A percentile compares a stretch with the other conserved stretches of the same genome.
These are phyloP conservation scores for Odocoileus virginianus DNA, from an alignment of 2,113 vertebrate species.

Conservation along the genomic window DNA sequence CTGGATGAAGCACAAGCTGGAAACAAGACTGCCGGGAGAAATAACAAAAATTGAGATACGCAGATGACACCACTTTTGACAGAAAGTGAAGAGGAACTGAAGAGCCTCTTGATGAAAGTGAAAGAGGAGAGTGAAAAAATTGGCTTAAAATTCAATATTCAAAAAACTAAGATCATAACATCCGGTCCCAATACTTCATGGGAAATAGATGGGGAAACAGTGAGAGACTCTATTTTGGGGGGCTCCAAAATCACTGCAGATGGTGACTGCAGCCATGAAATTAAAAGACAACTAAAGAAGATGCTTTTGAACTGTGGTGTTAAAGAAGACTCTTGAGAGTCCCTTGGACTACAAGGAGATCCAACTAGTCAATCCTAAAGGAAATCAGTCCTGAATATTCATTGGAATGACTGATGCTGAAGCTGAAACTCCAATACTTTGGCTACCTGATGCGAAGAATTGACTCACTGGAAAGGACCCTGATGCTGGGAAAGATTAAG, in stretches of 20 bases:
- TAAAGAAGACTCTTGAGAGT: not conserved
- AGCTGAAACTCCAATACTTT: not conserved
- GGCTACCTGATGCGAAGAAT: not conserved
- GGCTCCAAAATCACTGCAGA: not conserved
- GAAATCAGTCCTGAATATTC: not conserved
- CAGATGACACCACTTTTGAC: not conserved
- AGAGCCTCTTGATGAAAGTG: not conserved
- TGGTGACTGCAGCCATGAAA: not conserved
- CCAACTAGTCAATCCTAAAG: not conserved
- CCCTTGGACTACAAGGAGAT: not conserved
- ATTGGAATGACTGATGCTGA: not conserved
- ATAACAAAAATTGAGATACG: not conserved
- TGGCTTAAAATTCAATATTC: not conserved
- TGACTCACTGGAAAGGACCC: not conserved
- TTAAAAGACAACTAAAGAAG: not conserved
- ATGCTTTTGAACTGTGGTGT: not conserved
- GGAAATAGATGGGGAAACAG: not conserved
- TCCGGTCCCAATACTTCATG: not conserved
- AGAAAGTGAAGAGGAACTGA: not conserved
- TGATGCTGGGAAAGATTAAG: not conserved
- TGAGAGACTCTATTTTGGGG: not conserved
- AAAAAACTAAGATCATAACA: not conserved
- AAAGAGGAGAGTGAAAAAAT: not conserved
- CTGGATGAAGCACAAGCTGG: not conserved
- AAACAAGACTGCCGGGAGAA: not conserved